Evolutionary conservation across 2,113 vertebrate species (phyloP).

Genomic region (Hippocampus abdominalis): DNA sequence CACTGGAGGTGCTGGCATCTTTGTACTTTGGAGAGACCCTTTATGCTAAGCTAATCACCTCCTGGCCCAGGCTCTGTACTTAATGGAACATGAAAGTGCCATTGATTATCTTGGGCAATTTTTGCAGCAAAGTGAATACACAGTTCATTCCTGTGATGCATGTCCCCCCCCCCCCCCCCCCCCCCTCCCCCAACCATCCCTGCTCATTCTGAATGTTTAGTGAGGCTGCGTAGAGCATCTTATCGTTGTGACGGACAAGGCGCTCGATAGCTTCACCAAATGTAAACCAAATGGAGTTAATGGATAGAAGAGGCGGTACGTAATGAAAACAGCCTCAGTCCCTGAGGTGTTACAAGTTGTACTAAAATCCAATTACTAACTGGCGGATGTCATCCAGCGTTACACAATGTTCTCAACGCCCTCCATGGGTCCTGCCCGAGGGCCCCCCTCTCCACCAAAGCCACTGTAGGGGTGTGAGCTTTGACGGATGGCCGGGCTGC

Average conservation of each 20-base stretch:
- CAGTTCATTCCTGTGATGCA: neutral
- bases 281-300: conserved; percentile 20
- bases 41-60: conserved; percentile 3
- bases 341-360: conserved; percentile 37
- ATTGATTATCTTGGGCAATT: conserved; percentile 1
- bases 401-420: conserved; percentile 34
- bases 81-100: conserved; percentile 10
- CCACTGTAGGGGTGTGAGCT: conserved; percentile 33
- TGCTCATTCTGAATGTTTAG: neutral
- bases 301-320: conserved; percentile 12
- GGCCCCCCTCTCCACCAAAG: conserved; percentile 25
- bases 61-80: neutral
- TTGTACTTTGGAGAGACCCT: neutral
- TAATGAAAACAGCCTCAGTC: conserved; percentile 26
- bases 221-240: no score
- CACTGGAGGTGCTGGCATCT: neutral
- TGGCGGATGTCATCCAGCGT: conserved; percentile 43
- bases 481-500: conserved; percentile 57
- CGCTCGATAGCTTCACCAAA: conserved; percentile 12
- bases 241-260: conserved; percentile 22
- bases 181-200: neutral
- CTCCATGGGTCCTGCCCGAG: conserved; percentile 46
- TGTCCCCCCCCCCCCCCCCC: neutral
- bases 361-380: conserved; percentile 46
- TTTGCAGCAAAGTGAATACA: neutral